Evolutionary conservation across 1,140 invertebrate species (phyloP), one percentile per base, ranked within the genome.

Genomic region (Neodiprion pinetum): DNA sequence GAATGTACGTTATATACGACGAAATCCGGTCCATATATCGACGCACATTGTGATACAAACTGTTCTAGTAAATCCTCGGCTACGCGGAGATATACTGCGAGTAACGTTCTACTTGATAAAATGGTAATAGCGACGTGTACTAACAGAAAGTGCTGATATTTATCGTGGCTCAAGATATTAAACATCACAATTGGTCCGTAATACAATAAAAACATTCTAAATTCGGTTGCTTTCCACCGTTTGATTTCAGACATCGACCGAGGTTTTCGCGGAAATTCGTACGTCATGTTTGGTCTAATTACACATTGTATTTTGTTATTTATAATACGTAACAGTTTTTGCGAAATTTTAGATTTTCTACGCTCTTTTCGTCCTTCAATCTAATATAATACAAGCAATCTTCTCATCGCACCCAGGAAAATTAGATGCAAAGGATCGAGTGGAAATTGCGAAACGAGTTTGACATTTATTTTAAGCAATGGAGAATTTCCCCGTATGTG

Each of bases 401-500:
- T 77, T 70, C 72, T 70, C 71, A 81, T 78, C 11, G 80, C 76
- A 9, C 77, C 79, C 21, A 81, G 72, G 65, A 75, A 80, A 48
- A 82, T 72, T 8, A 53, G 48, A 73, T 80, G 77, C 74, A 80
- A 78, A 49, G 80, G 81, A 71, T 81, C 79, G 7, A 81, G 17
- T 40, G 75, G 72, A 76, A 77, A 73, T 66, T 76, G 70, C 48
- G 76, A 70, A 14, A 82, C 72, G 40, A 79, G 53, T 53, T 53
- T 53, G 9, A 53, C 1, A 14, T 53, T 53, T 14, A 53, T 10
- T 53, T 53, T 53, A 53, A 53, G 50, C 50, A 53, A 53, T 14
- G 50, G 50, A 53, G 50, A 53, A 9, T 53, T 53, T 53, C 50
- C 50, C 50, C 50, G 50, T 53, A 53, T 53, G 50, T 53, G 50